These are phyloP conservation scores for Polydrusus cervinus DNA, from an alignment of 2,888 invertebrate genomes.

Conservation along the genomic window DNA sequence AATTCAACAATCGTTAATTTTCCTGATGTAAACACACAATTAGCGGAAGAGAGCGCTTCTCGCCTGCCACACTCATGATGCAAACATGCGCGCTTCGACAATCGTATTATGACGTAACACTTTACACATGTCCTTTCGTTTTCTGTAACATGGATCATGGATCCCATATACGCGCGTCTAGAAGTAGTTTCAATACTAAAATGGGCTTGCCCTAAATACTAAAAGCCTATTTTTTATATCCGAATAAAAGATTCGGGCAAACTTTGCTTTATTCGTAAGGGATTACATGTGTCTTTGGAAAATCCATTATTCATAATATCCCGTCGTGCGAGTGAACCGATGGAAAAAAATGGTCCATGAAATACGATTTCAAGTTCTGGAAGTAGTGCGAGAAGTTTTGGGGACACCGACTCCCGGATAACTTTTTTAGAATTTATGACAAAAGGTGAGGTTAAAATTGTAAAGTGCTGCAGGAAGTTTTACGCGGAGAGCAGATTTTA, in stretches of 20 bases:
- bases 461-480: slow-evolving; percentile 1
- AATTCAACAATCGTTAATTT: too few relatives aligned
- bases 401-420: slow-evolving; percentile 16
- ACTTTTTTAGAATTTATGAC: slow-evolving; percentile 35
- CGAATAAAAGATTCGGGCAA: background rate
- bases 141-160: too few relatives aligned
- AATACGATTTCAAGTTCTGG: slow-evolving; percentile 37
- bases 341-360: slow-evolving; percentile 38
- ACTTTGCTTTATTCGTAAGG: slow-evolving; percentile 14
- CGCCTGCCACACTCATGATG: too few relatives aligned
- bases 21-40: too few relatives aligned
- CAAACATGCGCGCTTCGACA: too few relatives aligned
- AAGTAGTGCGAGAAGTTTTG: slow-evolving; percentile 37
- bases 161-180: too few relatives aligned
- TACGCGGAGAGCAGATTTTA: background rate
- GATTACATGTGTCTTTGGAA: slow-evolving; percentile 16
- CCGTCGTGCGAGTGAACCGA: slow-evolving; percentile 5
- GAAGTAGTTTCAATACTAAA: too few relatives aligned
- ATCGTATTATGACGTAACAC: too few relatives aligned
- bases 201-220: background rate
- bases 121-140: too few relatives aligned
- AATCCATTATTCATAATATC: slow-evolving; percentile 42
- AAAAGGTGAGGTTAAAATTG: slow-evolving; percentile 27
- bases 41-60: too few relatives aligned
- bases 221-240: slow-evolving; percentile 2